These are phyloP conservation scores for Selene dorsalis DNA, from an alignment of 2,797 vertebrate species.

Conservation along the genomic window DNA sequence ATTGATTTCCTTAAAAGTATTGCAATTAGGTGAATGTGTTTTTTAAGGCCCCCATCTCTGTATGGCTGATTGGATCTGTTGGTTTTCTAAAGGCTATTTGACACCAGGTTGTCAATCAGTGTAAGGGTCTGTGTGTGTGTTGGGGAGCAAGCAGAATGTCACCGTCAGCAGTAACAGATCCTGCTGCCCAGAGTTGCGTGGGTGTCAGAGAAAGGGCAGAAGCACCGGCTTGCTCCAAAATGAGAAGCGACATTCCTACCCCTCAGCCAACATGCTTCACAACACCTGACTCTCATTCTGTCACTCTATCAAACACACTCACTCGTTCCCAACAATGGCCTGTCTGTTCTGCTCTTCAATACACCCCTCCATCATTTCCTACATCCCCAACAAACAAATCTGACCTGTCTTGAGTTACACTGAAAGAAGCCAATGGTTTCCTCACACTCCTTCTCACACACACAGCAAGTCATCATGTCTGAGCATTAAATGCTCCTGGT, in stretches of 20 bases:
- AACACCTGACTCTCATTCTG: conserved; percentile 56
- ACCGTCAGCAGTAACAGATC: conserved; percentile 60
- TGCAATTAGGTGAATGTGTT: conserved; percentile 63
- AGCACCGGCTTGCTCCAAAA: conserved; percentile 47
- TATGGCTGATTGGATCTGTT: conserved; percentile 53
- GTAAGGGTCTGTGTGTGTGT: conserved; percentile 8
- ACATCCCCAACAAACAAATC: conserved; percentile 31
- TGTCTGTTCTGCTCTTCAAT: conserved; percentile 28
- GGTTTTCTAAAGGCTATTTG: conserved; percentile 42
- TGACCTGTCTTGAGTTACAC: conserved; percentile 18
- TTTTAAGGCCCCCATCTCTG: conserved; percentile 47
- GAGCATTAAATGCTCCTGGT: conserved; percentile 53
- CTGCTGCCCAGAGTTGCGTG: conserved; percentile 24
- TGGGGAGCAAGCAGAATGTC: conserved; percentile 39
- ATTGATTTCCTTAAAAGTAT: conserved; percentile 64
- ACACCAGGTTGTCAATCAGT: conserved; percentile 61
- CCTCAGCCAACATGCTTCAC: conserved; percentile 45
- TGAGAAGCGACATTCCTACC: conserved; percentile 56
- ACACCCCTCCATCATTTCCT: conserved; percentile 7
- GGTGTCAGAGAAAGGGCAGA: conserved; percentile 47
- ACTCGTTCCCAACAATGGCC: not conserved
- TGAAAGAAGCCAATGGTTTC: conserved; percentile 20
- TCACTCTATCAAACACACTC: conserved; percentile 35
- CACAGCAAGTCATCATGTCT: conserved; percentile 36
- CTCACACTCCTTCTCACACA: not conserved